Evolutionary conservation across 2,888 invertebrate species (phyloP), one percentile per base, ranked within the genome.

Genomic region (Chrysodeixis includens): DNA sequence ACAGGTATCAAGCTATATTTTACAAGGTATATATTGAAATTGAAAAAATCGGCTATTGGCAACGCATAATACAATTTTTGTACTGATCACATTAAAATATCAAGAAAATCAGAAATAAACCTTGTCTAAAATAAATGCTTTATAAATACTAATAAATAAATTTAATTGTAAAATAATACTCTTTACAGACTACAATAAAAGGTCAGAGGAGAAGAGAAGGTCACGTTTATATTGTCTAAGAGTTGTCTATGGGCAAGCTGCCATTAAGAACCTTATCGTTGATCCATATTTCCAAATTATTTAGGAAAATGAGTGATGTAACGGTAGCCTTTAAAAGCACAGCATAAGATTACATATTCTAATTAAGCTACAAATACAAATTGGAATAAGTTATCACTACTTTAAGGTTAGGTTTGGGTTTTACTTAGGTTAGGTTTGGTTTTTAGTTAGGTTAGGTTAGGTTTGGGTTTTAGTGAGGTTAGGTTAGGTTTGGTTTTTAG

Each of bases 161-260:
- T 14, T 6, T 22, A 40, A 56, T 40, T 32, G 2, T 49, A 51
- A 63, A 26, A 35, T 49, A 35, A 12, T 56, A 69, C 35, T n/a
- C n/a, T n/a, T n/a, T n/a, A n/a, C n/a, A n/a, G n/a, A n/a, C n/a
- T n/a, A n/a, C 26, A 6, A 4, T 2, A 26, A 26, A 26, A 26
- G 26, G 26, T 26, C 26, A 26, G 6, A 26, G 26, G 26, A 26
- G 3, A 26, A 26, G 3, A 26, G n/a, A n/a, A n/a, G 26, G 26
- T 26, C 26, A 26, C 26, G 3, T 26, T 26, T 26, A 26, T 26
- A 26, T 6, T 26, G 26, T 26, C 26, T 26, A 26, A 4, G 2
- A 26, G 26, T 26, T 26, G 3, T 26, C 26, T 26, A 26, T 26
- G 26, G n/a, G 26, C 6, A 26, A 6, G 26, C 26, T 6, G 26